Conservation (phyloP, 2,113 vertebrate genomes). For the Callaeas wilsoni region DNA sequence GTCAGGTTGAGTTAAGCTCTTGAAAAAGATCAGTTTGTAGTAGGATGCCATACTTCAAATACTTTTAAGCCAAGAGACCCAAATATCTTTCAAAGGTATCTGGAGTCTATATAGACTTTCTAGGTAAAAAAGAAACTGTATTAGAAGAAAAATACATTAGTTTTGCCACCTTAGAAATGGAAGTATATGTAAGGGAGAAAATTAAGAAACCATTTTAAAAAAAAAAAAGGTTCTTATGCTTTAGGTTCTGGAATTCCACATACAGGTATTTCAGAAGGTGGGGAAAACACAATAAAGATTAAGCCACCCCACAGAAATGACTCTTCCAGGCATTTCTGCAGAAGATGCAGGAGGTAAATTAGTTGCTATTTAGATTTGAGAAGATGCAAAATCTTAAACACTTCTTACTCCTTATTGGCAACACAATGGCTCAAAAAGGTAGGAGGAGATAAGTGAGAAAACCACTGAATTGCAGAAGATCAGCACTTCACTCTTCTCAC, state of each 20-base stretch:
- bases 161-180: not conserved
- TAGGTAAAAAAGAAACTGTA: not conserved
- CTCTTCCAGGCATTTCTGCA: not conserved
- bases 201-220: not conserved
- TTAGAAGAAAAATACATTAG: not conserved
- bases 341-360: not conserved
- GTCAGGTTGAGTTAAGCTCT: not conserved
- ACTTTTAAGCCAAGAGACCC: not conserved
- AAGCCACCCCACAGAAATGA: not conserved
- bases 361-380: not conserved
- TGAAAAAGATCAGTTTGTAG: not conserved
- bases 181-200: not conserved
- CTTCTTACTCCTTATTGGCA: not conserved
- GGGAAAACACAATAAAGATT: not conserved
- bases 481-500: not conserved
- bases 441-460: not conserved
- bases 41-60: not conserved
- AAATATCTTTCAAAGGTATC: not conserved
- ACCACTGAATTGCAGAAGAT: not conserved
- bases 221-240: not conserved
- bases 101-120: not conserved
- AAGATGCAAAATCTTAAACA: not conserved
- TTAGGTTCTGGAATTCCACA: not conserved
- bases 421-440: not conserved
- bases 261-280: not conserved